Evolutionary conservation across 2,797 vertebrate species (phyloP).

Genomic region (Emydoidea blandingii): DNA sequence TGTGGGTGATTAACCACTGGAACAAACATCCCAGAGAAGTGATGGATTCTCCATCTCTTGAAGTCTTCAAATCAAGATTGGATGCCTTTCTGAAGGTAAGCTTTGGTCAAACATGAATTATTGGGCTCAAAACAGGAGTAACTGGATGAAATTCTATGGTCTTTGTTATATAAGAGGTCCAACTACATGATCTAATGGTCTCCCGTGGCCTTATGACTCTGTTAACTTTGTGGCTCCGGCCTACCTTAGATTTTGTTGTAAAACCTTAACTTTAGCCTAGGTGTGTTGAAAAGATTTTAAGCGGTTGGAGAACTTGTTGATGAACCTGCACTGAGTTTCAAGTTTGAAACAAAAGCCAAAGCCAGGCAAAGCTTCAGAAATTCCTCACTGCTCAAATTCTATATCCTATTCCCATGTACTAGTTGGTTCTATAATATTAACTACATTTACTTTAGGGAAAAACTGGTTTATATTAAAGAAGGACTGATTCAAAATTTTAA

Average conservation of each 20-base stretch:
- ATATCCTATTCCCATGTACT: neutral
- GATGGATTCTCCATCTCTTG: neutral
- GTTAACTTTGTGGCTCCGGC: neutral
- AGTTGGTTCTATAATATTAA: neutral
- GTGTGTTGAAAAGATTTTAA: neutral
- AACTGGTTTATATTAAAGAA: neutral
- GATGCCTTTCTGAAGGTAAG: fast-evolving
- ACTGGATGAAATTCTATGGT: neutral
- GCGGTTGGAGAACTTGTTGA: neutral
- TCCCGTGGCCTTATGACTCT: neutral
- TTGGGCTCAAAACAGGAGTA: fast-evolving
- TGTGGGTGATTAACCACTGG: neutral
- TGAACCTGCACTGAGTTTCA: neutral
- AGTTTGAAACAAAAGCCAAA: neutral
- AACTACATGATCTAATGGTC: neutral
- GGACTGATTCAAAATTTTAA: neutral
- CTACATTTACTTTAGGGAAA: neutral
- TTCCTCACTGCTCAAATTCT: neutral
- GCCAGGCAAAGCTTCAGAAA: neutral
- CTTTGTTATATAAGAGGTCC: neutral
- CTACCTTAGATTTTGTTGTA: neutral
- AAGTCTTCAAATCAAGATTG: neutral
- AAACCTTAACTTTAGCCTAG: neutral
- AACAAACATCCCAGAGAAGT: neutral
- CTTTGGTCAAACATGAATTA: neutral